phyloP scores from a whole-genome alignment of 2,888 invertebrate species.

The Mythimna lalbum region DNA sequence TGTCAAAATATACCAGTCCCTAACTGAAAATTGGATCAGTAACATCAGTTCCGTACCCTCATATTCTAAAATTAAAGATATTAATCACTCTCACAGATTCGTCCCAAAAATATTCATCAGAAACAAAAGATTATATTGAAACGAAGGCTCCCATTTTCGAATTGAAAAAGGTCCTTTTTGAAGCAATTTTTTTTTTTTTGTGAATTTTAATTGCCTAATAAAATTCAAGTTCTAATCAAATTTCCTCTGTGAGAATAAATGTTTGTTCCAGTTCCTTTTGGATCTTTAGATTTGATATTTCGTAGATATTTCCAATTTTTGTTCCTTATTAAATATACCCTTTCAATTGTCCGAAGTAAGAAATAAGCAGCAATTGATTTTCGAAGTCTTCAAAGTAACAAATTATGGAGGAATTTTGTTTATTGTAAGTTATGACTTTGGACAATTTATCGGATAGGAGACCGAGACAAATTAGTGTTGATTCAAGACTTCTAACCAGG shows the following conservation, averaged over 20 bases:
- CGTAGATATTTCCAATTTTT: constrained; percentile 40
- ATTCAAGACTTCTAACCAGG: background rate
- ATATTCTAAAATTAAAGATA: constrained; percentile 55
- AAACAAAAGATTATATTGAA: constrained; percentile 55
- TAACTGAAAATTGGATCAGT: constrained; percentile 13
- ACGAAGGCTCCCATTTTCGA: constrained; percentile 68
- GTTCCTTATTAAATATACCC: constrained; percentile 35
- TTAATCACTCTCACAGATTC: constrained; percentile 49
- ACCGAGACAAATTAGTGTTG: background rate
- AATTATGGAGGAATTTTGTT: constrained; percentile 31
- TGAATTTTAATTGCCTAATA: constrained; percentile 80
- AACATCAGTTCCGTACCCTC: constrained; percentile 6
- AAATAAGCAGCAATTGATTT: constrained; percentile 46
- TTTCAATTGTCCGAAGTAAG: constrained; percentile 32
- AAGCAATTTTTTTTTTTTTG: constrained; percentile 68
- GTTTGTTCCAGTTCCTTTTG: constrained; percentile 42
- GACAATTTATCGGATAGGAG: background rate
- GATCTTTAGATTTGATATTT: constrained; percentile 29
- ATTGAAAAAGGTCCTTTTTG: constrained; percentile 69
- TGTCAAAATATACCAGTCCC: background rate
- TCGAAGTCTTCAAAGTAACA: constrained; percentile 7
- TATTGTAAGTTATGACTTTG: constrained; percentile 15
- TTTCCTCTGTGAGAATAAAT: constrained; percentile 59
- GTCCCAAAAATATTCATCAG: constrained; percentile 44
- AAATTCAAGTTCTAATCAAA: constrained; percentile 78